Conservation (phyloP, 2,797 vertebrate species). For the Dromococcyx pavoninus region DNA sequence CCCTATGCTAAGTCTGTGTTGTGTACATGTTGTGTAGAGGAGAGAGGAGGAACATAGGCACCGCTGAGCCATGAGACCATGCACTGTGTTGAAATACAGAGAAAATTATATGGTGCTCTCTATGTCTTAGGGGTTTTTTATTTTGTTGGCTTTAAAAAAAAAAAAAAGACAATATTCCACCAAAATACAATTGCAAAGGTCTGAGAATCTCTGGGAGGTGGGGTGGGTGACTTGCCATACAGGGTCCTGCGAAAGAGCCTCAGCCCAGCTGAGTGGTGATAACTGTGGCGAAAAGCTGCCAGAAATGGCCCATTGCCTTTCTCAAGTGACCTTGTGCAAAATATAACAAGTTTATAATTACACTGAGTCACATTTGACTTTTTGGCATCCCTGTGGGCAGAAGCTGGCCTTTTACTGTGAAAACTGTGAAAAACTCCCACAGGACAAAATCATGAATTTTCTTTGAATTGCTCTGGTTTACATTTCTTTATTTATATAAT, state of each 20-base stretch:
- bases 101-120: neutral
- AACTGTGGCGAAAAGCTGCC: neutral
- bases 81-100: neutral
- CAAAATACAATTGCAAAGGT: neutral
- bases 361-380: neutral
- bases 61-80: fast-evolving
- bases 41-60: neutral
- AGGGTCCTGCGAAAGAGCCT: neutral
- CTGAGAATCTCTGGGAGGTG: neutral
- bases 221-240: neutral
- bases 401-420: neutral
- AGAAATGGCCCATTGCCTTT: neutral
- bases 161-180: neutral
- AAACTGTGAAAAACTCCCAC: neutral
- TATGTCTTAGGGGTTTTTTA: neutral
- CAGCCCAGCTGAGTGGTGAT: neutral
- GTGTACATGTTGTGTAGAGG: neutral
- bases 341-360: neutral
- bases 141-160: neutral
- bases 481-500: neutral
- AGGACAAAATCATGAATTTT: neutral
- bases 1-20: neutral
- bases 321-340: neutral
- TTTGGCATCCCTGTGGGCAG: neutral
- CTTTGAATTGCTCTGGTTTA: neutral